Base-by-base conservation (phyloP, 1,140 invertebrate species). In the Leptinotarsa texana region DNA sequence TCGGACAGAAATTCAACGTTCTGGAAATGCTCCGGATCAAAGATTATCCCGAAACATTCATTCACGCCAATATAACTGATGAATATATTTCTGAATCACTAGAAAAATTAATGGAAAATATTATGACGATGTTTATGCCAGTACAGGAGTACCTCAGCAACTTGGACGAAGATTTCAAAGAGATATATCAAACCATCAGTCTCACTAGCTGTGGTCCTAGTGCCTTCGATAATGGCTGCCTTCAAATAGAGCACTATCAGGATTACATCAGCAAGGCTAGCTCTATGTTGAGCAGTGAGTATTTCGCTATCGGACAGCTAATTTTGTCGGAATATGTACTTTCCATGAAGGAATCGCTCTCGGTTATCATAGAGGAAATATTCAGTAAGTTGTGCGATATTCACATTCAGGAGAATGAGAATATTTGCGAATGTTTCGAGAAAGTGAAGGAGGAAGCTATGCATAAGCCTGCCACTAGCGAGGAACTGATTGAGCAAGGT, bases 401-500 rank as follows among this genome's bases (percentile, higher is more conserved):
- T 49, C 79, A 81, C 48, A 73, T 75, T 47, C 17, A 11, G n/a
- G 88, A 88, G 66, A 91, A 92, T 84, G 82, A 89, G 13, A 86
- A 88, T 49, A 93, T 93, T 74, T 92, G 91, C 78, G 78, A 84
- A 3, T 86, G 85, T 72, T 93, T 93, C 79, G 89, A 92, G 84
- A 86, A 86, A 24, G 88, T 93, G 61, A 87, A 88, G 76, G 82
- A 83, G 24, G 88, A 83, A 76, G 90, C 91, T 4, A 80, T 92
- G 2, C 87, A 89, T 76, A 89, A 90, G 80, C 93, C 93, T 2
- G 85, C 86, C 76, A 91, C 90, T 33, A 93, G 93, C 0, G 90
- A 90, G 78, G 91, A 94, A 81, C 86, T 95, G 42, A 85, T 94
- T n/a, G 91, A 91, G 77, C 80, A 79, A 73, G 80, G 80, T 72